Evolutionary conservation across 2,113 vertebrate genomes (phyloP), one percentile per base, ranked within the genome.

Genomic region (Ochotona curzoniae): DNA sequence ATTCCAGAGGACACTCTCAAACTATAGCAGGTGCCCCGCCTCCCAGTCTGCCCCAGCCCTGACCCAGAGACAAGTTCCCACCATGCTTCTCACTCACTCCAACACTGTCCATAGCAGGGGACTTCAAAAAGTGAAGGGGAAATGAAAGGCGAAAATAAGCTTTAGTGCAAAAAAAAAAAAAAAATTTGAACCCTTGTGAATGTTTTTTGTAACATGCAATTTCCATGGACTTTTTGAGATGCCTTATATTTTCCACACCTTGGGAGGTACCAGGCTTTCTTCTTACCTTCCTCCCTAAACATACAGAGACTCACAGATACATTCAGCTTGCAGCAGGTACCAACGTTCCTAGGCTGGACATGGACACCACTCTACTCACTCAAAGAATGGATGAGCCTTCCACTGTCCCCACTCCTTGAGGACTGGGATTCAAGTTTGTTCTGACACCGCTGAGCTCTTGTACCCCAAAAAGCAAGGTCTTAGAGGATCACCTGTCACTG

Each of bases 11-110:
- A 64, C 61, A n/a, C 12, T 4, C 2, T 30, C 80, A 21, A n/a
- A 12, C 26, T 35, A 82, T 18, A 44, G 73, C 3, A 30, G 60
- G 20, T 8, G 30, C 30, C 18, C 8, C 2, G n/a, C 73, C 26
- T 0, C 0, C 14, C 2, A 0, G 5, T 7, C n/a, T 4, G 8
- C n/a, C 8, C 54, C 14, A 8, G 35, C 8, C 11, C 61, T 0
- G 0, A 38, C n/a, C 2, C 57, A 18, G 12, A 60, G 28, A 74
- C 20, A 18, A 47, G 15, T 23, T 32, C 49, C 38, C 26, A 23
- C 20, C 0, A 5, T 2, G 12, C 25, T 63, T 54, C 10, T 17
- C 0, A 2, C 21, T 21, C 0, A 0, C 35, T 12, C 13, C 1
- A 0, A 57, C 73, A 15, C 51, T 32, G n/a, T 51, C 57, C 26